phyloP scores from a whole-genome alignment of 1,140 invertebrate genomes.

The Drosophila jambulina region DNA sequence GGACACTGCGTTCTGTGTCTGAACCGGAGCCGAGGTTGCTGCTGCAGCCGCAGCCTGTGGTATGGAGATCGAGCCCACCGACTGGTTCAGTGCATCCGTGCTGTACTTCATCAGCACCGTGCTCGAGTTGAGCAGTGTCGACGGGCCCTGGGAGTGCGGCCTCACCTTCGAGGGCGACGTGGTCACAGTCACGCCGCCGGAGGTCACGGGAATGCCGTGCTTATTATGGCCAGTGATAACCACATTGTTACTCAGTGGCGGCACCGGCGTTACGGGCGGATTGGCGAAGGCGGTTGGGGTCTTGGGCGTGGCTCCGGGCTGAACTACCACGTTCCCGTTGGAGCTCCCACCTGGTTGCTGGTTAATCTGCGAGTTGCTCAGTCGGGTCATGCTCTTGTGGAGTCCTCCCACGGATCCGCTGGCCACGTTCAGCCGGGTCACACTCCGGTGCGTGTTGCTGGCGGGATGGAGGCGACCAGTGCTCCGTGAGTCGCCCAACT shows the following conservation, averaged over 20 bases:
- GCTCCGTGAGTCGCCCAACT: constrained; percentile 89
- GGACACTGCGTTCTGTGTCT: constrained; percentile 71
- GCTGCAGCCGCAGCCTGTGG: constrained; percentile 45
- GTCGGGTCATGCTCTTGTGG: constrained; percentile 92
- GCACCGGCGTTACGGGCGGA: constrained; percentile 82
- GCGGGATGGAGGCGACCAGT: constrained; percentile 89
- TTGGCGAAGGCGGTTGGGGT: constrained; percentile 58
- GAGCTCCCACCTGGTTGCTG: constrained; percentile 76
- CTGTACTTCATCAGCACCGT: constrained; percentile 82
- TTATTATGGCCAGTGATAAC: constrained; percentile 86
- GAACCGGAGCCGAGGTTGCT: constrained; percentile 11
- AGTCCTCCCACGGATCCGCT: constrained; percentile 91
- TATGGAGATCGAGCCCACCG: constrained; percentile 80
- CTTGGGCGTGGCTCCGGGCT: constrained; percentile 71
- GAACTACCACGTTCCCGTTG: constrained; percentile 78
- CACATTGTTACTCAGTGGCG: constrained; percentile 84
- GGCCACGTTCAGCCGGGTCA: constrained; percentile 90
- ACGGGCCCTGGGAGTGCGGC: constrained; percentile 86
- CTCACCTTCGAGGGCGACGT: constrained; percentile 86
- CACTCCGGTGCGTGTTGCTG: constrained; percentile 89
- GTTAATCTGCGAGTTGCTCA: constrained; percentile 90
- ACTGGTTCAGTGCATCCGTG: constrained; percentile 82
- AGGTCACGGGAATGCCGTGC: constrained; percentile 86
- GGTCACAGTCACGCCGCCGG: constrained; percentile 89
- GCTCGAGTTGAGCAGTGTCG: constrained; percentile 84